These are phyloP conservation scores for Pachypeltis micranthus DNA, from an alignment of 1,140 invertebrate genomes.

Conservation along the genomic window DNA sequence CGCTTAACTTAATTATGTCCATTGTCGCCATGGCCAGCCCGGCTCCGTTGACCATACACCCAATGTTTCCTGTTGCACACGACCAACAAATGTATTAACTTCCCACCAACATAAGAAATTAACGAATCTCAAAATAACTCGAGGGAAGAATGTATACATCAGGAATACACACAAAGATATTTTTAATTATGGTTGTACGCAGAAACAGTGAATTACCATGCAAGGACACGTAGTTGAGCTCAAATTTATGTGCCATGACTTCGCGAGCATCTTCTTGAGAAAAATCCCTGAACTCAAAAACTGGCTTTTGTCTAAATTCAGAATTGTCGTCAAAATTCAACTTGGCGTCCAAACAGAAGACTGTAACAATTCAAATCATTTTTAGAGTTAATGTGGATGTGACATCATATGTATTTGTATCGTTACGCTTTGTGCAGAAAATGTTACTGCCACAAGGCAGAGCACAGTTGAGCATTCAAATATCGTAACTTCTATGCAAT, in stretches of 20 bases:
- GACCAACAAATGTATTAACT: too few species aligned
- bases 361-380: constrained; percentile 33
- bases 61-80: constrained; percentile 12
- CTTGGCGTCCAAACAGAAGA: constrained; percentile 97
- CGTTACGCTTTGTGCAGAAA: too few species aligned
- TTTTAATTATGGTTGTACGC: too few species aligned
- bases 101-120: too few species aligned
- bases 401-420: too few species aligned
- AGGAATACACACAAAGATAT: constrained; percentile 14
- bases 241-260: constrained; percentile 71
- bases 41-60: constrained; percentile 54
- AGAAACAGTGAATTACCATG: constrained; percentile 84
- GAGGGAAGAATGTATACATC: too few species aligned
- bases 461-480: too few species aligned
- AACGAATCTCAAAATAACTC: too few species aligned
- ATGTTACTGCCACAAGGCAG: too few species aligned
- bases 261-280: constrained; percentile 79
- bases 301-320: constrained; percentile 76
- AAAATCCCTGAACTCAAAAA: constrained; percentile 69
- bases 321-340: constrained; percentile 97
- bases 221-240: constrained; percentile 94
- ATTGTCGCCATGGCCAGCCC: constrained; percentile 72
- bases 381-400: not conserved
- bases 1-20: constrained; percentile 61
- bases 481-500: too few species aligned